These are phyloP conservation scores for Epinephelus lanceolatus DNA, from an alignment of 2,113 vertebrate genomes.

Conservation along the genomic window DNA sequence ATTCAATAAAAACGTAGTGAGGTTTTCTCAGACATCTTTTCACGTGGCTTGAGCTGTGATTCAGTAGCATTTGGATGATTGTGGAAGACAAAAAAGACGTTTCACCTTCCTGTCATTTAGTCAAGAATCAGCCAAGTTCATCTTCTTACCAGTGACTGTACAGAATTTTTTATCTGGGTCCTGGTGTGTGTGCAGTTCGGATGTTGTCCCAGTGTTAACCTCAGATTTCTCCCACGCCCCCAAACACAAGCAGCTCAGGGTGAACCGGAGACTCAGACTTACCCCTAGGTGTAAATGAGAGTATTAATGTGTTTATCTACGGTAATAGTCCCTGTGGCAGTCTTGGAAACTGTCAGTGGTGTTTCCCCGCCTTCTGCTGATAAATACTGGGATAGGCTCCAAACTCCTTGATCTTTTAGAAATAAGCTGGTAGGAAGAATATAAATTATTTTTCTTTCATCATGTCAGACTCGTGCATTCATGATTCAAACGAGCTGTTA, in stretches of 20 bases:
- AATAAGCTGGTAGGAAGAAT: neutral
- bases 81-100: neutral
- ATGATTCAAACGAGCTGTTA: neutral
- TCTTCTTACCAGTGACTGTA: neutral
- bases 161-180: neutral
- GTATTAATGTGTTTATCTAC: slow-evolving; percentile 6
- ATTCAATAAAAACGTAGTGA: slow-evolving; percentile 11
- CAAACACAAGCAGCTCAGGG: neutral
- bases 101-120: neutral
- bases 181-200: neutral
- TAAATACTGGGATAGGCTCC: slow-evolving; percentile 7
- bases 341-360: slow-evolving; percentile 13
- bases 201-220: neutral
- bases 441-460: neutral
- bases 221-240: neutral
- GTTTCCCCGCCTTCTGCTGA: neutral
- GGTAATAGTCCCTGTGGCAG: neutral
- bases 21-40: slow-evolving; percentile 11
- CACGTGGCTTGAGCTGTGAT: slow-evolving; percentile 2
- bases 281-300: slow-evolving; percentile 25
- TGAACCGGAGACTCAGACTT: neutral
- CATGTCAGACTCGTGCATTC: neutral
- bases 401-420: neutral
- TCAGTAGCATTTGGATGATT: neutral
- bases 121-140: neutral